phyloP scores from a whole-genome alignment of 2,888 invertebrate species.

The Leucophenga maculata region DNA sequence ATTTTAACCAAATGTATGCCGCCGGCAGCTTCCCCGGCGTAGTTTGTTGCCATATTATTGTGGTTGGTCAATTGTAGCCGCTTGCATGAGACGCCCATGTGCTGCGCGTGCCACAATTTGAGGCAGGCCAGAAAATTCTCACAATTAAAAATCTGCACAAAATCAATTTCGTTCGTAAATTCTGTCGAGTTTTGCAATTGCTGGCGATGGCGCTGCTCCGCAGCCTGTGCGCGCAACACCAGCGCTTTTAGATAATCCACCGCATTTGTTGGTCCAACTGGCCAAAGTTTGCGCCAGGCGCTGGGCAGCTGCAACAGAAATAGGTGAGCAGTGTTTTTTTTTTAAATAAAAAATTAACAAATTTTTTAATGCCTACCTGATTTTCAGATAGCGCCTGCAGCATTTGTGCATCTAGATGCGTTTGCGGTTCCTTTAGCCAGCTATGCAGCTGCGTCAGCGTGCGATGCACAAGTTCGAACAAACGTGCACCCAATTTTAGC shows the following conservation, averaged over 20 bases:
- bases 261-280: slow-evolving; percentile 62
- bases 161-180: slow-evolving; percentile 62
- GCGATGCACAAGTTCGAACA: slow-evolving; percentile 67
- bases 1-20: slow-evolving; percentile 51
- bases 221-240: slow-evolving; percentile 61
- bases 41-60: slow-evolving; percentile 12
- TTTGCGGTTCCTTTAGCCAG: slow-evolving; percentile 55
- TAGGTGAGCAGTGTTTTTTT: not conserved
- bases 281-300: slow-evolving; percentile 69
- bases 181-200: slow-evolving; percentile 49
- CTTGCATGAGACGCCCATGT: slow-evolving; percentile 62
- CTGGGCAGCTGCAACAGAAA: slow-evolving; percentile 58
- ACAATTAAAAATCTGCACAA: slow-evolving; percentile 67
- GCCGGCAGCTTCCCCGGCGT: slow-evolving; percentile 3
- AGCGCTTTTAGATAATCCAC: slow-evolving; percentile 69
- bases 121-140: slow-evolving; percentile 69
- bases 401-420: slow-evolving; percentile 49
- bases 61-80: slow-evolving; percentile 55
- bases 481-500: slow-evolving; percentile 59
- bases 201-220: slow-evolving; percentile 63
- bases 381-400: slow-evolving; percentile 63
- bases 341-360: not conserved
- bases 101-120: slow-evolving; percentile 67
- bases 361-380: slow-evolving; percentile 47
- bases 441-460: slow-evolving; percentile 63